These are phyloP conservation scores for Eudemis profundana DNA, from an alignment of 2,888 invertebrate species.

Conservation along the genomic window DNA sequence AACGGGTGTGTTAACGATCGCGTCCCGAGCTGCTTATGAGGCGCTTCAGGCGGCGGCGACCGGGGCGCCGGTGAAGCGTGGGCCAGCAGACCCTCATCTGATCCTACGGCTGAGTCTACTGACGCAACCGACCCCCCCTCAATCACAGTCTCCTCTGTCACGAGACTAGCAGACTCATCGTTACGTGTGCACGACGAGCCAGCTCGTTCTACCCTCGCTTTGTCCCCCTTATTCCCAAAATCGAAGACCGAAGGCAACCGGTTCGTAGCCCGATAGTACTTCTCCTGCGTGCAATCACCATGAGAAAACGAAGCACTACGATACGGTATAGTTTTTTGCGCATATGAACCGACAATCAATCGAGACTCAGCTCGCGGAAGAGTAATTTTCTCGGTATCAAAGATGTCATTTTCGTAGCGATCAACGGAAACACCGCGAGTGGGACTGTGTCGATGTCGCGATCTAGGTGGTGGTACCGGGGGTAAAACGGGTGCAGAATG, in stretches of 20 bases:
- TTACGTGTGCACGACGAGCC: constrained; percentile 61
- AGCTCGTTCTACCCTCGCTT: constrained; percentile 56
- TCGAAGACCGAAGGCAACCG: constrained; percentile 75
- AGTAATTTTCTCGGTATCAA: constrained; percentile 79
- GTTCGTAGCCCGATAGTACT: constrained; percentile 70
- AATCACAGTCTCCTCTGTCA: constrained; percentile 71
- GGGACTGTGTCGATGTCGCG: constrained; percentile 81
- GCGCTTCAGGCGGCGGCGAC: constrained; percentile 77
- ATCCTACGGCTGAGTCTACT: constrained; percentile 86
- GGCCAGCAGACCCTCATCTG: constrained; percentile 83
- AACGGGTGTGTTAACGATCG: constrained; percentile 82
- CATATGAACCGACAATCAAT: constrained; percentile 86
- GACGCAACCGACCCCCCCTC: constrained; percentile 84
- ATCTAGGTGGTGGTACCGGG: constrained; percentile 84
- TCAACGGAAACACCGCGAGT: constrained; percentile 78
- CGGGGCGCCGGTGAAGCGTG: constrained; percentile 75
- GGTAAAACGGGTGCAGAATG: constrained; percentile 84
- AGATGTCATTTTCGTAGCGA: constrained; percentile 69
- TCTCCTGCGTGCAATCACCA: constrained; percentile 90
- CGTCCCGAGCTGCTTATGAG: constrained; percentile 79
- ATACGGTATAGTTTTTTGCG: constrained; percentile 89
- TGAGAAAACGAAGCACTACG: constrained; percentile 95
- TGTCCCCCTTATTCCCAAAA: constrained; percentile 69
- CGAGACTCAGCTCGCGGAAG: constrained; percentile 86
- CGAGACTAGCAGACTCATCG: constrained; percentile 67